These are phyloP conservation scores for Acanthopagrus latus DNA, from an alignment of 2,797 vertebrate genomes.

Conservation along the genomic window DNA sequence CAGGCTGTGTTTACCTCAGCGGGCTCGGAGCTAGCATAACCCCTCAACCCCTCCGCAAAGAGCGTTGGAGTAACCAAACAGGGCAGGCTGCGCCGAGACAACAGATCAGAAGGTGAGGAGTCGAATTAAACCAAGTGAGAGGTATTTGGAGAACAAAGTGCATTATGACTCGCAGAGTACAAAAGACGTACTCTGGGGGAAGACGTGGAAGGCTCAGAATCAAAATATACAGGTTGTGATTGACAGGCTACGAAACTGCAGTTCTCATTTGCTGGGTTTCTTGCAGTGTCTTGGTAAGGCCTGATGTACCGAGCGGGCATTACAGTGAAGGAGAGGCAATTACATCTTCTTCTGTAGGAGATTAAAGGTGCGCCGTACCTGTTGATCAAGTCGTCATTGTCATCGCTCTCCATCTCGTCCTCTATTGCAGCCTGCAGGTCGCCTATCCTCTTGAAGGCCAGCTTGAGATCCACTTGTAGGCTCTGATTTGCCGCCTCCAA, in stretches of 20 bases:
- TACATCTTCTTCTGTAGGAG: neutral
- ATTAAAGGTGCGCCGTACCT: conserved; percentile 83
- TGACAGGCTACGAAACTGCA: conserved; percentile 55
- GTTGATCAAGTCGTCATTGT: conserved; percentile 97
- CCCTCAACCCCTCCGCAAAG: conserved; percentile 69
- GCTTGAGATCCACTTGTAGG: conserved; percentile 96
- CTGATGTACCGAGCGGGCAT: conserved; percentile 14
- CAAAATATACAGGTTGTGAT: conserved; percentile 56
- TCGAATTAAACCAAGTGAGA: conserved; percentile 67
- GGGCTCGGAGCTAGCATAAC: conserved; percentile 62
- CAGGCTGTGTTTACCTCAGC: conserved; percentile 72
- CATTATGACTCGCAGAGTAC: conserved; percentile 45
- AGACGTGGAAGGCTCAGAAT: conserved; percentile 43
- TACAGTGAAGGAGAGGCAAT: conserved; percentile 29
- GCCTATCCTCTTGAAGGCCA: conserved; percentile 98
- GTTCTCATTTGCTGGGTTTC: conserved; percentile 38
- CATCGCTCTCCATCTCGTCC: conserved; percentile 98
- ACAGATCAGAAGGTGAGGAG: conserved; percentile 62
- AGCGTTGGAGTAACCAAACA: conserved; percentile 63
- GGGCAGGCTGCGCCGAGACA: conserved; percentile 53
- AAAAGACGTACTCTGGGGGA: conserved; percentile 50
- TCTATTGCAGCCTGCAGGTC: conserved; percentile 98
- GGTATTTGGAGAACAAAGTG: conserved; percentile 51
- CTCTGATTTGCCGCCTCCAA: conserved; percentile 98
- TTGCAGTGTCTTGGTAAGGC: conserved; percentile 1